Evolutionary conservation across 2,113 vertebrate species (phyloP), one percentile per base, ranked within the genome.

Genomic region (Cromileptes altivelis): DNA sequence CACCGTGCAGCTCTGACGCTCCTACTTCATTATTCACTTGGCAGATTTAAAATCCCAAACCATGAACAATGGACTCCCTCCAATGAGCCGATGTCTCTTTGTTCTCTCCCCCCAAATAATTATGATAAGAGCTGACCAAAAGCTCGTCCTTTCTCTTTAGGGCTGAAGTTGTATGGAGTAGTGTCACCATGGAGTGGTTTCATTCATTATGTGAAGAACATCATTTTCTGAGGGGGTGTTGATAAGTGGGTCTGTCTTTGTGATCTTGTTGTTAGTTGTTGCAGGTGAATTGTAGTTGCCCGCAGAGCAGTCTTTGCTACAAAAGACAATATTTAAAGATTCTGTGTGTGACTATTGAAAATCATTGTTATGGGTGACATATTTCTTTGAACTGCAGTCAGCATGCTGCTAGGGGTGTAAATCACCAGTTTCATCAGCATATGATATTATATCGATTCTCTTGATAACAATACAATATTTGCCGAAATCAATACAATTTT

Each of bases 31-130:
- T 88, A 87, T 91, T 85, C 78, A 50, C 23, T 63, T 79, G 69
- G 70, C 70, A 85, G 72, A 91, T 89, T 87, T 85, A 79, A 87
- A 88, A 82, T 72, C 77, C 84, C 63, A 80, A 71, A 86, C 78
- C 63, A 23, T 61, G 69, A 90, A 86, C 82, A 81, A 78, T 86
- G 75, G 74, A 60, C 75, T 76, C 72, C 68, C 76, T 80, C 72
- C 82, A 90, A 67, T 84, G 84, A 88, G 69, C 71, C 23, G 6
- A 63, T 70, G 79, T 89, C 83, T 78, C 79, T 88, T 92, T 84
- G 79, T 88, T 86, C 81, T 77, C 65, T 75, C 49, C 67, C 67
- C 63, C 67, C 67, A 79, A 82, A 89, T 86, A 87, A 88, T 86
- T 77, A 88, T 80, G 71, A 75, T 88, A 75, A 90, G 70, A 85